phyloP scores from a whole-genome alignment of 2,113 vertebrate species.

The Nematolebias whitei region DNA sequence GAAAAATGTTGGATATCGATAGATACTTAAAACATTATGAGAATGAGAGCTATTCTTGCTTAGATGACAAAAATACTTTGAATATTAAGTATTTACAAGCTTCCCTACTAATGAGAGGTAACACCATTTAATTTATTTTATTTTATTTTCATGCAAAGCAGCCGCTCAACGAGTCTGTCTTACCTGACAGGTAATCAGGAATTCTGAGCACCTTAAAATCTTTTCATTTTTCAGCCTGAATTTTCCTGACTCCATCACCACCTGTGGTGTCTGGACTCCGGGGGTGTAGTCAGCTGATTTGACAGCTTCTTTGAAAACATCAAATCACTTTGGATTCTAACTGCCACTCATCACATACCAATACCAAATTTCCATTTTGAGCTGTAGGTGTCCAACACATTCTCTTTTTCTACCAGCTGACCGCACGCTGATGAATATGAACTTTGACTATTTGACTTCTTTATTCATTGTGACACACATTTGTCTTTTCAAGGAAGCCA shows the following conservation, averaged over 20 bases:
- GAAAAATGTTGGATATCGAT: no score
- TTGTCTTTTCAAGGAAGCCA: no score
- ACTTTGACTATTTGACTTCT: not conserved
- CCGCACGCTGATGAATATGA: not conserved
- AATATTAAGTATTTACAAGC: not conserved
- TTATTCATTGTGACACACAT: not conserved
- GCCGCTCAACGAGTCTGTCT: not conserved
- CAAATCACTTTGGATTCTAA: not conserved
- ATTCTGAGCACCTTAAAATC: not conserved
- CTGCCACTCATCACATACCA: not conserved
- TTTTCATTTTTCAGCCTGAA: not conserved
- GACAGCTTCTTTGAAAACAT: not conserved
- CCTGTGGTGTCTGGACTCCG: not conserved
- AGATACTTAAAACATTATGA: not conserved
- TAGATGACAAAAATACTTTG: not conserved
- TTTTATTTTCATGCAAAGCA: constrained; percentile 5
- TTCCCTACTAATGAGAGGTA: not conserved
- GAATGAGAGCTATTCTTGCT: not conserved
- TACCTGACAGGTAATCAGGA: not conserved
- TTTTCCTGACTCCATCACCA: not conserved
- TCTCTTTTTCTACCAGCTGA: not conserved
- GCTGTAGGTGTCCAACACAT: not conserved
- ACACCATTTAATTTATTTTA: not conserved
- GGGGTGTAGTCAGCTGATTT: not conserved
- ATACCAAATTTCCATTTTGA: not conserved